Percentiles rank a stretch among this genome's conserved stretches.
phyloP scores from a whole-genome alignment of 2,113 vertebrate species.

The Alexandromys fortis region DNA sequence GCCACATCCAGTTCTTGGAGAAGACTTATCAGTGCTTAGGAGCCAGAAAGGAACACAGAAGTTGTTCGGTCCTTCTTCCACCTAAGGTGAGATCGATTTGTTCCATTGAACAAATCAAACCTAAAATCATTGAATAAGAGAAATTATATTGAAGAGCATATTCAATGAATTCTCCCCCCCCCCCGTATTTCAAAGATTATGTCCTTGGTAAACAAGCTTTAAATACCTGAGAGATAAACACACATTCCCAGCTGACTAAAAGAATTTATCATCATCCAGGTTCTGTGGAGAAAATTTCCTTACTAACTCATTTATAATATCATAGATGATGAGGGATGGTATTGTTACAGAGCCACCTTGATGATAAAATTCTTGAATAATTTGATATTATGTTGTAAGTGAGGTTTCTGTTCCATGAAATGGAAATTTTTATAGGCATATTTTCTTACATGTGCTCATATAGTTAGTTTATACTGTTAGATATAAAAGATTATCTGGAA shows the following conservation, averaged over 20 bases:
- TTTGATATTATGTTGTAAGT: background rate
- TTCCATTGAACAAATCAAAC: constrained; percentile 93
- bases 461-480: background rate
- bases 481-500: background rate
- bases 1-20: constrained; percentile 93
- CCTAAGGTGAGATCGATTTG: constrained; percentile 90
- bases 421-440: background rate
- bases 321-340: background rate
- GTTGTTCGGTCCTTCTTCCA: constrained; percentile 90
- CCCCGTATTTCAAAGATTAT: background rate
- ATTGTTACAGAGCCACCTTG: background rate
- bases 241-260: background rate
- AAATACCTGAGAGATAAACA: background rate
- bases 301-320: background rate
- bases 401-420: background rate
- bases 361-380: background rate
- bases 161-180: background rate
- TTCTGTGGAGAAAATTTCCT: background rate
- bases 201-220: background rate
- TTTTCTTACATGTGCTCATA: background rate
- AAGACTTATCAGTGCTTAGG: constrained; percentile 85
- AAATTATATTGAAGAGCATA: background rate
- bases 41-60: constrained; percentile 89
- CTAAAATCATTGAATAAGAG: constrained; percentile 87
- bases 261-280: background rate